Base-by-base conservation (phyloP, 2,888 invertebrate genomes). In the Chrysodeixis includens region DNA sequence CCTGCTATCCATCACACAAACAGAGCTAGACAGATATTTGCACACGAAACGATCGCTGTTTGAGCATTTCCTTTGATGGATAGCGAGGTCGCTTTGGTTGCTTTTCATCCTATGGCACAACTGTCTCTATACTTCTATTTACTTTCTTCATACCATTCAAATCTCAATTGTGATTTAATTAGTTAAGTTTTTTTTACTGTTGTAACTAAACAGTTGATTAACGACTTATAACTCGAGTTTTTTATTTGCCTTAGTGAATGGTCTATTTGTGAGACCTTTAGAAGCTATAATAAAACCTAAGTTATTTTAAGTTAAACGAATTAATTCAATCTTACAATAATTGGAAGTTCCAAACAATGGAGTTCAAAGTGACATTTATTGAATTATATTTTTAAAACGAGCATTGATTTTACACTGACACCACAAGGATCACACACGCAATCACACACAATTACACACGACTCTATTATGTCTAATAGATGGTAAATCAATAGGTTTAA, bases 151-250 rank as follows among this genome's bases (percentile, higher is more conserved):
- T 88, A 76, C 79, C 88, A 91, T 90, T 80, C 78, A 74, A 84
- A 86, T 85, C 84, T 86, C 85, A 89, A 86, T 88, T 88, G 87
- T 87, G 86, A 85, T 86, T 89, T 89, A 87, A 86, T 90, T 83
- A 84, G 83, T 85, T 87, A 90, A 86, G 87, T 84, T 83, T 86
- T 90, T 88, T 86, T 90, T 92, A 92, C 91, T 91, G 88, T 93
- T 91, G 93, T 93, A 88, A 93, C 93, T 93, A 93, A 93, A 92
- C 88, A 91, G 91, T 91, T 88, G 83, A 92, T 92, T 92, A 93
- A 93, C 92, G 90, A 83, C 20, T 20, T 20, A 20, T 86, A 85
- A 86, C 77, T 87, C 86, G 82, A 83, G 76, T 86, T 85, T 86
- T 74, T 91, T 53, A 66, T 62, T 77, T 66, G 61, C 72, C 51